A percentile compares a stretch with the other conserved stretches of the same genome.
These are phyloP conservation scores for Lasioglossum marginatum DNA, from an alignment of 2,888 invertebrate genomes.

Conservation along the genomic window DNA sequence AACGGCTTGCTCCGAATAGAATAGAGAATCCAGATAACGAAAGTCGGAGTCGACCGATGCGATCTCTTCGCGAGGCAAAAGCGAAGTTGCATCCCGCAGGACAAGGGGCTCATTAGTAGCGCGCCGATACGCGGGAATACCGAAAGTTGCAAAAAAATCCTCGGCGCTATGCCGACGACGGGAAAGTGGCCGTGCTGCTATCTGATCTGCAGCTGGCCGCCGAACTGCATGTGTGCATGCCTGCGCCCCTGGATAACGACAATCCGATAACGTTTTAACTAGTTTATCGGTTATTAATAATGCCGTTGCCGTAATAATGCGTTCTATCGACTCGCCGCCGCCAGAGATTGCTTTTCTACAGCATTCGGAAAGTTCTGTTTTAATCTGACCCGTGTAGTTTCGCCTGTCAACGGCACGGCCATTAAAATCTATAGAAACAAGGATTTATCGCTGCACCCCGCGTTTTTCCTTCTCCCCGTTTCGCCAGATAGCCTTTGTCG, in stretches of 20 bases:
- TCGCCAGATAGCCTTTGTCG: conserved; percentile 1
- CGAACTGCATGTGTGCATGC: conserved; percentile 16
- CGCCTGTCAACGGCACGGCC: background rate
- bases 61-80: conserved; percentile 13
- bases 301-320: background rate
- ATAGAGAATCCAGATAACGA: conserved; percentile 55
- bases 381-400: background rate
- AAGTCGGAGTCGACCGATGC: conserved; percentile 9
- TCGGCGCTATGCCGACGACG: conserved; percentile 53
- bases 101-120: conserved; percentile 67
- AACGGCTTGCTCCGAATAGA: conserved; percentile 38
- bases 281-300: conserved; percentile 76
- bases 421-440: background rate
- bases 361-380: background rate
- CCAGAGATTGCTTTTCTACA: conserved; percentile 4
- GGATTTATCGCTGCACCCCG: background rate
- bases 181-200: conserved; percentile 57
- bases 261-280: conserved; percentile 73
- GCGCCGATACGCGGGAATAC: conserved; percentile 57
- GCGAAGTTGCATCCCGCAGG: conserved; percentile 31
- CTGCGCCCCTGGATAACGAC: conserved; percentile 56
- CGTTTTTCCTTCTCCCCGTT: background rate
- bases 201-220: conserved; percentile 64
- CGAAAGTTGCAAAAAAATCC: conserved; percentile 64
- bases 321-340: background rate